Evolutionary conservation across 2,888 invertebrate genomes (phyloP).

Genomic region (Synanthedon andrenaeformis): DNA sequence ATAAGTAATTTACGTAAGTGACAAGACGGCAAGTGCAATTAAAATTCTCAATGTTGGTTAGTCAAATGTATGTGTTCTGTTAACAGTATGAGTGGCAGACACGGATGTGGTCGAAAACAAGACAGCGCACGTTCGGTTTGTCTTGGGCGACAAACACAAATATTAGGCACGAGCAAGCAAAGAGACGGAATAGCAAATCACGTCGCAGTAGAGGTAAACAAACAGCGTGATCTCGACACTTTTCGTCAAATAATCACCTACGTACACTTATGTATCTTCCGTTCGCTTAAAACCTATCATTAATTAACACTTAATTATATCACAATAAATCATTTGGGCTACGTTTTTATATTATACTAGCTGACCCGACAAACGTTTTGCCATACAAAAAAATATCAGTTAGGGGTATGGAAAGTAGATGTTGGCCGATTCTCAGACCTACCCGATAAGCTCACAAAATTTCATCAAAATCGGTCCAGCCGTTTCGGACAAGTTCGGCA

Average conservation of each 20-base stretch:
- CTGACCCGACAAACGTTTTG: too few species aligned
- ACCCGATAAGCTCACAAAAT: too few species aligned
- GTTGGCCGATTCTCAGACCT: too few species aligned
- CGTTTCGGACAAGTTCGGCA: too few species aligned
- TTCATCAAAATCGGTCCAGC: too few species aligned
- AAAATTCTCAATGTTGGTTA: not conserved
- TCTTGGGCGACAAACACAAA: conserved; percentile 60
- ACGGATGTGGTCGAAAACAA: conserved; percentile 23
- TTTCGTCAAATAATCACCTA: not conserved
- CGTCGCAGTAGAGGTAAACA: conserved; percentile 7
- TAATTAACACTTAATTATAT: too few species aligned
- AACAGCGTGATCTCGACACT: not conserved
- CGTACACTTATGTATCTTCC: not conserved
- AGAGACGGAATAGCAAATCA: conserved; percentile 62
- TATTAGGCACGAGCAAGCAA: conserved; percentile 53
- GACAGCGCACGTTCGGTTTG: conserved; percentile 42
- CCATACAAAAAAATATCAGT: too few species aligned
- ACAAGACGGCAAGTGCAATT: not conserved
- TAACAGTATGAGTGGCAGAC: conserved; percentile 14
- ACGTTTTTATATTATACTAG: too few species aligned
- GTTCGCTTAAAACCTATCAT: too few species aligned
- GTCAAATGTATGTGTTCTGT: not conserved
- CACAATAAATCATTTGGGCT: too few species aligned
- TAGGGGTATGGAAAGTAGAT: too few species aligned
- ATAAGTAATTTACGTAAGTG: too few species aligned